Evolutionary conservation across 2,113 vertebrate genomes (phyloP).

Genomic region (Barbus barbus): DNA sequence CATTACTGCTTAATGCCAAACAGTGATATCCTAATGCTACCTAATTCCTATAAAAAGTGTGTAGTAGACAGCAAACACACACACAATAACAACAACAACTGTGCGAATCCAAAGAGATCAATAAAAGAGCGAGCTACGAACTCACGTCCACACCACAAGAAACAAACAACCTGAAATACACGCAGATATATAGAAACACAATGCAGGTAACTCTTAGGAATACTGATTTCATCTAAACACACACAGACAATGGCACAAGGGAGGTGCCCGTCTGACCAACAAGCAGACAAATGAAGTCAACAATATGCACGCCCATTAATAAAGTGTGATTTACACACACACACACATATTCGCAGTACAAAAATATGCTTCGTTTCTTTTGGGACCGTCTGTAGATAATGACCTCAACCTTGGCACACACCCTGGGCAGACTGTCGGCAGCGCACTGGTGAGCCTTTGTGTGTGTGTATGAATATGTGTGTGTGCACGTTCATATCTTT

Average conservation of each 20-base stretch:
- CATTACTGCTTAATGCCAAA: background rate
- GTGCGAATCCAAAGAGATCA: constrained; percentile 15
- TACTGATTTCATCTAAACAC: constrained; percentile 34
- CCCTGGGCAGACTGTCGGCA: constrained; percentile 70
- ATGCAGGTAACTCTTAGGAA: constrained; percentile 37
- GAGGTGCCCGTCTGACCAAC: constrained; percentile 30
- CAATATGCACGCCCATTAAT: constrained; percentile 38
- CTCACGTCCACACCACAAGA: background rate
- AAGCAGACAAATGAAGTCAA: constrained; percentile 40
- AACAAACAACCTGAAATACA: background rate
- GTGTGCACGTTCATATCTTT: constrained; percentile 46
- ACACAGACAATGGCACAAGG: constrained; percentile 38
- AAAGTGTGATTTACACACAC: constrained; percentile 35
- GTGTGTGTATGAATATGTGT: constrained; percentile 37
- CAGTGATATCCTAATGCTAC: background rate
- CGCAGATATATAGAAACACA: background rate
- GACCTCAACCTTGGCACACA: constrained; percentile 75
- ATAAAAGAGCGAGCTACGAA: background rate
- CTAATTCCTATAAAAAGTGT: background rate
- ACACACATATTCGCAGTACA: constrained; percentile 60
- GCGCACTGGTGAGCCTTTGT: constrained; percentile 68
- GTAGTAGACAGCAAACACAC: background rate
- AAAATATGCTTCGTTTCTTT: constrained; percentile 70
- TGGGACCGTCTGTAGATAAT: constrained; percentile 71
- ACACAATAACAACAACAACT: background rate